Evolutionary conservation across 2,888 invertebrate genomes (phyloP).

Genomic region (Cataglyphis albicans): DNA sequence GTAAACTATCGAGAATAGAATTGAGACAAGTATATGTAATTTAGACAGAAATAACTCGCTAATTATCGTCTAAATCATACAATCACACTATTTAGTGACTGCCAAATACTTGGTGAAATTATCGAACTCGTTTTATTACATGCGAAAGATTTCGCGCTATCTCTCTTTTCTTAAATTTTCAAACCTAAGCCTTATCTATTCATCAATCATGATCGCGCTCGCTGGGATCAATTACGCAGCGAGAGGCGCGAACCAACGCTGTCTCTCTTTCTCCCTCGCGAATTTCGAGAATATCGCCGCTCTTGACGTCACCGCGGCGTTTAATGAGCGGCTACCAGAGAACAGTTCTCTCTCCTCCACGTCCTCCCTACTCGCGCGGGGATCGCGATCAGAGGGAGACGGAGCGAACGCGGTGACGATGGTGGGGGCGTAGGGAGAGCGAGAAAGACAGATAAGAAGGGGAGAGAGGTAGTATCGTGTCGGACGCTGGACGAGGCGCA

Average conservation of each 20-base stretch:
- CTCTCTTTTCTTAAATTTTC: constrained; percentile 21
- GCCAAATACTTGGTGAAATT: background rate
- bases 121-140: background rate
- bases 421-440: constrained; percentile 78
- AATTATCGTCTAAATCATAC: background rate
- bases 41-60: background rate
- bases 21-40: background rate
- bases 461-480: constrained; percentile 84
- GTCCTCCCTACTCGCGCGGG: constrained; percentile 54
- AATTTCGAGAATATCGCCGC: constrained; percentile 70
- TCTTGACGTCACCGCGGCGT: constrained; percentile 74
- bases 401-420: constrained; percentile 71
- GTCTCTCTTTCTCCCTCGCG: constrained; percentile 35
- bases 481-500: constrained; percentile 85
- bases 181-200: constrained; percentile 29
- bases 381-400: constrained; percentile 75
- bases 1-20: background rate
- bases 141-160: background rate
- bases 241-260: constrained; percentile 64
- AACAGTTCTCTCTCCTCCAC: constrained; percentile 58
- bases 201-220: constrained; percentile 44
- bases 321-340: constrained; percentile 73
- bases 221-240: constrained; percentile 60
- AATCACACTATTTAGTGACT: background rate
- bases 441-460: constrained; percentile 79